Conservation (phyloP, 1,140 invertebrate species). For the Drosophila prosaltans region DNA sequence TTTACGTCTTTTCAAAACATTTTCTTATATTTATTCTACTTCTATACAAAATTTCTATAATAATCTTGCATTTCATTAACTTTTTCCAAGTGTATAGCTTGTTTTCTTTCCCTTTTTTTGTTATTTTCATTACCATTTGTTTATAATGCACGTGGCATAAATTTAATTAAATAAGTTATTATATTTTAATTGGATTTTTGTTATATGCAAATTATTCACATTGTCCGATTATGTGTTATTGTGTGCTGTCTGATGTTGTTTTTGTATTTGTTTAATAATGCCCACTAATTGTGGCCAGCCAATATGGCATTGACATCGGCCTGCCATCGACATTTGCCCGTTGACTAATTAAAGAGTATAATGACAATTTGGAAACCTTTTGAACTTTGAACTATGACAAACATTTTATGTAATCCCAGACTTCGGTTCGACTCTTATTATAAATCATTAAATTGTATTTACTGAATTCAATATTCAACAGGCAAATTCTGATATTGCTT, state of each 20-base stretch:
- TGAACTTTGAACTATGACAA: slow-evolving; percentile 19
- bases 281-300: slow-evolving; percentile 42
- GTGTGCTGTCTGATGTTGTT: not conserved
- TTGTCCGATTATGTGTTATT: slow-evolving; percentile 26
- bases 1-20: too few species aligned
- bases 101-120: not conserved
- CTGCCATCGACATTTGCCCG: not conserved
- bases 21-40: not conserved
- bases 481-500: too few species aligned
- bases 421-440: not conserved
- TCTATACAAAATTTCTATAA: not conserved
- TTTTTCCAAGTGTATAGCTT: not conserved
- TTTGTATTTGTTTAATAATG: slow-evolving; percentile 27
- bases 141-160: slow-evolving; percentile 58
- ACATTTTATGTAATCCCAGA: not conserved
- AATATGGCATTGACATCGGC: slow-evolving; percentile 8
- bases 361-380: slow-evolving; percentile 12
- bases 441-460: not conserved
- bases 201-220: slow-evolving; percentile 52
- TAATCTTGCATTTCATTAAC: not conserved
- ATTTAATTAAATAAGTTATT: slow-evolving; percentile 80
- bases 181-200: slow-evolving; percentile 76
- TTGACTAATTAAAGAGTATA: slow-evolving; percentile 19
- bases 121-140: slow-evolving; percentile 15
- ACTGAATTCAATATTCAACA: too few species aligned